phyloP scores from a whole-genome alignment of 2,113 vertebrate species.

The Regulus satrapa region DNA sequence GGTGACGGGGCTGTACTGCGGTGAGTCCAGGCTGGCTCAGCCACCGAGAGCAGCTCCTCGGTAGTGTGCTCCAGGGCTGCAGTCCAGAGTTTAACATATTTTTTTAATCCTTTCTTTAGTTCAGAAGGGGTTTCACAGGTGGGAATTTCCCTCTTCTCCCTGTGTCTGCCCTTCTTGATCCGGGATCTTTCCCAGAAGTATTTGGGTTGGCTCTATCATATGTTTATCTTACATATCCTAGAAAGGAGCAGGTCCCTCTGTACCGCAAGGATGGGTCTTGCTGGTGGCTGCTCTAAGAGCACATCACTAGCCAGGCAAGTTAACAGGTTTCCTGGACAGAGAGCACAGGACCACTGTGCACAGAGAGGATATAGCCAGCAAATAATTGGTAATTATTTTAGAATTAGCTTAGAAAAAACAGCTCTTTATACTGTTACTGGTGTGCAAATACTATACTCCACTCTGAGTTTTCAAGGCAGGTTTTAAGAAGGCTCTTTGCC shows the following conservation, averaged over 20 bases:
- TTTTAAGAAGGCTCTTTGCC: not conserved
- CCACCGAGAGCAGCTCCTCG: not conserved
- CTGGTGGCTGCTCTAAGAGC: not conserved
- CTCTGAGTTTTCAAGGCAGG: not conserved
- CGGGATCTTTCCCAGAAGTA: not conserved
- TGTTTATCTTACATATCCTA: not conserved
- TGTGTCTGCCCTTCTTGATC: not conserved
- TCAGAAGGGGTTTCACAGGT: not conserved
- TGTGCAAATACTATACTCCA: not conserved
- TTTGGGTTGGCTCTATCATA: not conserved
- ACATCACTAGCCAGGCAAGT: not conserved
- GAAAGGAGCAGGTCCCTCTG: not conserved
- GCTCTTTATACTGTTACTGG: not conserved
- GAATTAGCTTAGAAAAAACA: not conserved
- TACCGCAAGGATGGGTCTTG: not conserved
- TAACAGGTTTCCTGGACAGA: not conserved
- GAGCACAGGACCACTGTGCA: not conserved
- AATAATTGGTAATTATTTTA: not conserved
- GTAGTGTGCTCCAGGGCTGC: not conserved
- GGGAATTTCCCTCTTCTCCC: not conserved
- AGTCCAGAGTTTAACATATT: too few species aligned
- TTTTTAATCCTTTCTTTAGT: not conserved
- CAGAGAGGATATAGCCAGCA: not conserved
- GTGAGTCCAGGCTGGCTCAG: conserved; percentile 67
- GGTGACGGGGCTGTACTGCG: conserved; percentile 90